Evolutionary conservation across 2,797 vertebrate genomes (phyloP).

Genomic region (Percopsis omiscomaycus): DNA sequence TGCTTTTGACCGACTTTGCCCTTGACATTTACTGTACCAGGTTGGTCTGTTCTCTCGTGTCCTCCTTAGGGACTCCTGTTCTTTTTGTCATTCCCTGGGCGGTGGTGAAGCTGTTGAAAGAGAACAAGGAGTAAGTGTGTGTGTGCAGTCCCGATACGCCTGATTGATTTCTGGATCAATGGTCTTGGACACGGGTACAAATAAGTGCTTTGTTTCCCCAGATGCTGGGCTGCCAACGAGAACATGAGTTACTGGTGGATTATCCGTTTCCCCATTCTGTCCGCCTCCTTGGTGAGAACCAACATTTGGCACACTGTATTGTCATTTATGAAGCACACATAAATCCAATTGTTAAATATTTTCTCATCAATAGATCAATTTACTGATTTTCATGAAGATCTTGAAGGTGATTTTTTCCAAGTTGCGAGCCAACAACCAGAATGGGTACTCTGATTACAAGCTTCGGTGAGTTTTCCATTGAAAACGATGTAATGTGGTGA

Average conservation of each 20-base stretch:
- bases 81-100: slow-evolving; percentile 84
- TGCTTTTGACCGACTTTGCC: neutral
- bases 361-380: slow-evolving; percentile 78
- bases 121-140: slow-evolving; percentile 81
- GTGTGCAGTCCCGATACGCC: neutral
- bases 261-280: slow-evolving; percentile 83
- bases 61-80: slow-evolving; percentile 76
- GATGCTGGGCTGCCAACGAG: slow-evolving; percentile 85
- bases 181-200: neutral
- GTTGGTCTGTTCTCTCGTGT: neutral
- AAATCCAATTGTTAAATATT: slow-evolving; percentile 2
- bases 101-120: slow-evolving; percentile 79
- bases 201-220: slow-evolving; percentile 40
- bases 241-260: slow-evolving; percentile 91
- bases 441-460: slow-evolving; percentile 81
- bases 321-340: neutral
- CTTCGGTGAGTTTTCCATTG: slow-evolving; percentile 61
- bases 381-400: slow-evolving; percentile 85
- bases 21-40: slow-evolving; percentile 14
- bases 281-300: slow-evolving; percentile 77
- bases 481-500: no score
- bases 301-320: neutral
- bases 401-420: slow-evolving; percentile 85
- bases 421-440: slow-evolving; percentile 81
- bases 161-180: neutral